These are phyloP conservation scores for Cololabis saira DNA, from an alignment of 2,113 vertebrate species.

Conservation along the genomic window DNA sequence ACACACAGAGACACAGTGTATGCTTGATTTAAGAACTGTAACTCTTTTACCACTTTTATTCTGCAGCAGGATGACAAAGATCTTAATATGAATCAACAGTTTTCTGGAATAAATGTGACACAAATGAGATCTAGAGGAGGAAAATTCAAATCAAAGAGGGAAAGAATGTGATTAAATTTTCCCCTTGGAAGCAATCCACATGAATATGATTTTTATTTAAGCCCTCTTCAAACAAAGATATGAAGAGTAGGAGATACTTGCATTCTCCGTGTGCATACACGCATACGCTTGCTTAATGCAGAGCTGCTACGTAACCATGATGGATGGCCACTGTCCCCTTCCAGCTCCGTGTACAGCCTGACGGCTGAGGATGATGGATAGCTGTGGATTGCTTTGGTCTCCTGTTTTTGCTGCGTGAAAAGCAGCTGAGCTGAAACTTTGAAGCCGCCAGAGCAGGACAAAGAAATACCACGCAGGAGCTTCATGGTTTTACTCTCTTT, in stretches of 20 bases:
- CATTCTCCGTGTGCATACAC: neutral
- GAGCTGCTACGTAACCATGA: constrained; percentile 42
- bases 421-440: constrained; percentile 42
- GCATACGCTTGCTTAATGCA: too few species aligned
- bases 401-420: constrained; percentile 42
- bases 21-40: neutral
- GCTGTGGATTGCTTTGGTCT: constrained; percentile 25
- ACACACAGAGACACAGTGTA: neutral
- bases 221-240: constrained; percentile 8
- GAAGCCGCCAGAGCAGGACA: constrained; percentile 27
- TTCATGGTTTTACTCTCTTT: constrained; percentile 6
- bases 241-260: neutral
- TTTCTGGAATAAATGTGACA: neutral
- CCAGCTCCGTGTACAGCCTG: constrained; percentile 34
- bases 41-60: constrained; percentile 2
- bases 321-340: constrained; percentile 46
- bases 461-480: constrained; percentile 2
- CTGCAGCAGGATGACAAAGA: constrained; percentile 1
- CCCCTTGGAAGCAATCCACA: constrained; percentile 11
- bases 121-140: constrained; percentile 1
- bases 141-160: constrained; percentile 37
- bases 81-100: neutral
- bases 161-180: constrained; percentile 33
- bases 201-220: constrained; percentile 18
- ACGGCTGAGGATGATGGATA: constrained; percentile 59